Conservation (phyloP, 2,797 vertebrate species). For the Fundulus diaphanus region DNA sequence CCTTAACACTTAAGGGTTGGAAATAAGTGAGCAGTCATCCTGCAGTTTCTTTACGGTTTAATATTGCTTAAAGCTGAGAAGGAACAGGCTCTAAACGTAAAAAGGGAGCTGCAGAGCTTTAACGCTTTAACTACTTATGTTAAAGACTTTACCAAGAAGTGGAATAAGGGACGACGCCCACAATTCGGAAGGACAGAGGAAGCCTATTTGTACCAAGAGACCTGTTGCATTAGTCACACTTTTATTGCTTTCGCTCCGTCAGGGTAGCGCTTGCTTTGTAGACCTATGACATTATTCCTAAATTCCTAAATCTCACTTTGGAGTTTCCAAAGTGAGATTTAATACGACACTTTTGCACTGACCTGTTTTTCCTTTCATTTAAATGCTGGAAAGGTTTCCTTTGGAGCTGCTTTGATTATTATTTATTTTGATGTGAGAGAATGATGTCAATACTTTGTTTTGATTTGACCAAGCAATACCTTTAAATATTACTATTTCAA, state of each 20-base stretch:
- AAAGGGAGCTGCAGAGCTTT: conserved; percentile 23
- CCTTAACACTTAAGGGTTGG: conserved; percentile 27
- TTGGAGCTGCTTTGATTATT: background rate
- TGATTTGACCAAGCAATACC: background rate
- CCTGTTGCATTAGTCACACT: conserved; percentile 57
- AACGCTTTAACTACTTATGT: conserved; percentile 34
- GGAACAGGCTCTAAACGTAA: conserved; percentile 36
- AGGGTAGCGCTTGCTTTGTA: conserved; percentile 34
- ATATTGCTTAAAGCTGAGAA: conserved; percentile 20
- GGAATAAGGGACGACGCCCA: conserved; percentile 15
- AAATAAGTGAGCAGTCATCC: conserved; percentile 9
- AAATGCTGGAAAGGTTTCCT: conserved; percentile 36
- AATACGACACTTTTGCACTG: conserved; percentile 1
- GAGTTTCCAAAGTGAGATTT: conserved; percentile 22
- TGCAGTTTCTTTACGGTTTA: conserved; percentile 32
- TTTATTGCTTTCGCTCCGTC: conserved; percentile 53
- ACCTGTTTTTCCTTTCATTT: conserved; percentile 20
- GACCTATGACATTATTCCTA: conserved; percentile 57
- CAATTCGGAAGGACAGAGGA: conserved; percentile 27
- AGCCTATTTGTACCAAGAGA: conserved; percentile 37
- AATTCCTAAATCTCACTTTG: too few species aligned
- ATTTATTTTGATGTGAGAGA: conserved; percentile 1
- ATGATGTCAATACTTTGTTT: background rate
- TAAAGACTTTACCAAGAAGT: conserved; percentile 34
- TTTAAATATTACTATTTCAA: background rate